These are phyloP conservation scores for Glareola pratincola DNA, from an alignment of 2,113 vertebrate species.

Conservation along the genomic window DNA sequence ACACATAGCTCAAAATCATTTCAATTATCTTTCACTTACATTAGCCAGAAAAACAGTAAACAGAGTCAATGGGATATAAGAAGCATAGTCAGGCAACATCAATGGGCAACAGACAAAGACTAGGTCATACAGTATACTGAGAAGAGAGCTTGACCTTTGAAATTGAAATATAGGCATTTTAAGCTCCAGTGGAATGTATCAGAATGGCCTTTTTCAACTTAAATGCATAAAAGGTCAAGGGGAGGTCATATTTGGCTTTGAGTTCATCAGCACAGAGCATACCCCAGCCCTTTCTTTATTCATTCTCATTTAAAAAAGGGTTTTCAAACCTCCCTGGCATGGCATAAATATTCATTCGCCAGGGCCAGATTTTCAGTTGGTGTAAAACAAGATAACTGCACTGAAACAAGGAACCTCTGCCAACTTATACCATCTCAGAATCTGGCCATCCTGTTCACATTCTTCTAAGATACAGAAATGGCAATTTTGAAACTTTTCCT, in stretches of 20 bases:
- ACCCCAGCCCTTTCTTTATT: slow-evolving; percentile 54
- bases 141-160: slow-evolving; percentile 61
- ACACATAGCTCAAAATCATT: slow-evolving; percentile 42
- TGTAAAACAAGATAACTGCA: slow-evolving; percentile 28
- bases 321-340: slow-evolving; percentile 24
- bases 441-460: slow-evolving; percentile 34
- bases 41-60: slow-evolving; percentile 47
- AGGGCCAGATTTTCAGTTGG: slow-evolving; percentile 38
- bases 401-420: neutral
- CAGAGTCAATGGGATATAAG: neutral
- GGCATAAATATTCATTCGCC: slow-evolving; percentile 54
- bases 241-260: slow-evolving; percentile 60
- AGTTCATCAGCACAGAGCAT: slow-evolving; percentile 60
- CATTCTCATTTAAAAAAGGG: neutral
- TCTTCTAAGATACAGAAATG: neutral
- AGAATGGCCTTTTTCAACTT: slow-evolving; percentile 58
- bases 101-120: slow-evolving; percentile 43
- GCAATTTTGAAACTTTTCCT: slow-evolving; percentile 50
- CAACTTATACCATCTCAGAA: slow-evolving; percentile 40
- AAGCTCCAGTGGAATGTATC: slow-evolving; percentile 72
- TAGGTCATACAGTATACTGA: slow-evolving; percentile 44
- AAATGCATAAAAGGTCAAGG: slow-evolving; percentile 66
- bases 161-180: slow-evolving; percentile 71
- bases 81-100: slow-evolving; percentile 31
- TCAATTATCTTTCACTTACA: slow-evolving; percentile 37